A percentile compares a stretch with the other conserved stretches of the same genome.
Evolutionary conservation across 2,888 invertebrate genomes (phyloP).

Genomic region (Abscondita cerata): DNA sequence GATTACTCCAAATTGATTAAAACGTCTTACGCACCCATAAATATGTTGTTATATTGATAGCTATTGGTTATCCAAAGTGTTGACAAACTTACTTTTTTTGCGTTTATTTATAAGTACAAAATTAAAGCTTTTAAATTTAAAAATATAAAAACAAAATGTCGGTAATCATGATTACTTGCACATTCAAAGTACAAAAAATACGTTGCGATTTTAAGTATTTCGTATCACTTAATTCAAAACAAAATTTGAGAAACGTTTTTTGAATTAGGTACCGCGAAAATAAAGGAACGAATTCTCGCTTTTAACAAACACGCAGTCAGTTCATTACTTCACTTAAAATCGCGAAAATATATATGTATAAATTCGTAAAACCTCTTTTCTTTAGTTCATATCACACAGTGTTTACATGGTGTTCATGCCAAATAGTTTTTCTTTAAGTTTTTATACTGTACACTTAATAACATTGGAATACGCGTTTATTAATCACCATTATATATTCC

Average conservation of each 20-base stretch:
- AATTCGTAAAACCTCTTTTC: conserved; percentile 46
- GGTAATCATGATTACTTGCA: not conserved
- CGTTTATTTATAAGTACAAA: not conserved
- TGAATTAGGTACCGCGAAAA: conserved; percentile 22
- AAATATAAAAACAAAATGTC: conserved; percentile 9
- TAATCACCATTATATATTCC: conserved; percentile 31
- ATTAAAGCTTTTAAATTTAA: conserved; percentile 1
- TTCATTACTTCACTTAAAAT: conserved; percentile 27
- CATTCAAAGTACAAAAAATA: not conserved
- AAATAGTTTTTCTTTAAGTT: conserved; percentile 37
- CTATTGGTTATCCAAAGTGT: not conserved
- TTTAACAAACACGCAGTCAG: conserved; percentile 9
- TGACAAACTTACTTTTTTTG: not conserved
- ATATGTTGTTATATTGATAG: not conserved
- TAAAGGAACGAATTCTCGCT: conserved; percentile 2
- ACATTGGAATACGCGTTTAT: conserved; percentile 26
- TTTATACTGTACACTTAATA: conserved; percentile 33
- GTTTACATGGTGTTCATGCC: conserved; percentile 58
- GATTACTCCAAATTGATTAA: not conserved
- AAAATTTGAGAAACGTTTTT: conserved; percentile 14
- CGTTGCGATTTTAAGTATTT: not conserved
- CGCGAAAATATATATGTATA: conserved; percentile 31
- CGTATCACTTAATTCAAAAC: conserved; percentile 9
- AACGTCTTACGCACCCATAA: conserved; percentile 1
- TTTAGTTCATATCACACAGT: conserved; percentile 62